Evolutionary conservation across 2,797 vertebrate species (phyloP).

Genomic region (Halcyon badia): DNA sequence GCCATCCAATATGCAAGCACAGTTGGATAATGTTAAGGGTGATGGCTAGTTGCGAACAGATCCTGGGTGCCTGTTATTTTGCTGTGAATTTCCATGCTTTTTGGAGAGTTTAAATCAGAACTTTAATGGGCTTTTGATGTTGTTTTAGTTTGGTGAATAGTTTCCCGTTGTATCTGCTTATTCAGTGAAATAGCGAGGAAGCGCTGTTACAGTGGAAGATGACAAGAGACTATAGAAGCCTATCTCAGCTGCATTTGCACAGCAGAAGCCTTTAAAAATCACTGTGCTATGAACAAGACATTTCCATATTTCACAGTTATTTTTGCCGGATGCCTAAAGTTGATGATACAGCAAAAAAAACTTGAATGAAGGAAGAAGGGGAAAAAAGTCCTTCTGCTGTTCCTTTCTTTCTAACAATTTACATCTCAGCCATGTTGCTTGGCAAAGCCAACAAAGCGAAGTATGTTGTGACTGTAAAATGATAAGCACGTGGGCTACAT

Average conservation of each 20-base stretch:
- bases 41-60: conserved; percentile 41
- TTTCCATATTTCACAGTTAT: conserved; percentile 81
- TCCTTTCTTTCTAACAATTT: conserved; percentile 67
- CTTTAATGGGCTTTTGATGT: conserved; percentile 73
- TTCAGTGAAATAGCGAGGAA: conserved; percentile 73
- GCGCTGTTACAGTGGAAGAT: conserved; percentile 61
- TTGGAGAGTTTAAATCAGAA: conserved; percentile 66
- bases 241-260: conserved; percentile 76
- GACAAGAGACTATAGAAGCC: conserved; percentile 72
- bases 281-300: conserved; percentile 74
- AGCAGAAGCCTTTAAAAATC: conserved; percentile 79
- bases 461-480: conserved; percentile 62
- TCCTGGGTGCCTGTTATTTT: conserved; percentile 33
- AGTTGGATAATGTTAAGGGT: conserved; percentile 33
- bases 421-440: conserved; percentile 41
- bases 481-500: conserved; percentile 45
- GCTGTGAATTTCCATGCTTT: conserved; percentile 50
- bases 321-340: conserved; percentile 71
- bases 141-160: conserved; percentile 70
- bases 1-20: conserved; percentile 11
- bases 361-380: conserved; percentile 49
- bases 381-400: conserved; percentile 51
- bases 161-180: conserved; percentile 74
- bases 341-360: conserved; percentile 76
- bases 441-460: conserved; percentile 63